Evolutionary conservation across 2,888 invertebrate species (phyloP), one percentile per base, ranked within the genome.

Genomic region (Gymnosoma rotundatum): DNA sequence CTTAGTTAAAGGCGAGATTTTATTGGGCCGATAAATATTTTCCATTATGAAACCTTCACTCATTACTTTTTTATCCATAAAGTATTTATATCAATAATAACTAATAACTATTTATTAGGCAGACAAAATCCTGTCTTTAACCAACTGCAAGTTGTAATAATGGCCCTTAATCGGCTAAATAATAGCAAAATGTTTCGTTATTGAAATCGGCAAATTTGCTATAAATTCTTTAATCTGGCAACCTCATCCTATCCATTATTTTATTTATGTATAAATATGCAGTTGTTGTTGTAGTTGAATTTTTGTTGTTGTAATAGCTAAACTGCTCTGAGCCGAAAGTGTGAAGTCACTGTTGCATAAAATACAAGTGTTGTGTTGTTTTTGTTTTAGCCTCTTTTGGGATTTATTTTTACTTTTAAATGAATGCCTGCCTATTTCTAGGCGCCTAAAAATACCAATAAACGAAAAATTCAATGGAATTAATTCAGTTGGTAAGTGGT

Each of bases 301-400:
- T 78, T 18, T 52, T 70, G 21, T 48, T 78, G 20, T 32, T 36
- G 4, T 16, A 48, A 38, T 69, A 63, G 48, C 36, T 67, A 14
- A 69, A 66, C 67, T 69, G 74, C 81, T 74, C 48, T 56, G 48
- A 70, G 69, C 56, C 45, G 56, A 50, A 84, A 58, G 83, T 81
- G 79, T 78, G 80, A 84, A 84, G 64, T 73, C 76, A 81, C 78
- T 84, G 83, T 80, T 60, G 73, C 83, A 74, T 81, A 45, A 84
- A 81, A 84, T 78, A 70, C 76, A 52, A 78, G 63, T 76, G 75
- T 38, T 72, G 16, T 48, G 9, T 14, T 61, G 9, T 66, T 36
- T 8, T 45, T 60, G 16, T 48, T 63, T 21, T 14, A 67, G 38
- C 48, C 64, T 56, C 21, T 75, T 54, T 78, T 66, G 52, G 42